Base-by-base conservation (phyloP, 1,140 invertebrate species). In the Solen grandis region DNA sequence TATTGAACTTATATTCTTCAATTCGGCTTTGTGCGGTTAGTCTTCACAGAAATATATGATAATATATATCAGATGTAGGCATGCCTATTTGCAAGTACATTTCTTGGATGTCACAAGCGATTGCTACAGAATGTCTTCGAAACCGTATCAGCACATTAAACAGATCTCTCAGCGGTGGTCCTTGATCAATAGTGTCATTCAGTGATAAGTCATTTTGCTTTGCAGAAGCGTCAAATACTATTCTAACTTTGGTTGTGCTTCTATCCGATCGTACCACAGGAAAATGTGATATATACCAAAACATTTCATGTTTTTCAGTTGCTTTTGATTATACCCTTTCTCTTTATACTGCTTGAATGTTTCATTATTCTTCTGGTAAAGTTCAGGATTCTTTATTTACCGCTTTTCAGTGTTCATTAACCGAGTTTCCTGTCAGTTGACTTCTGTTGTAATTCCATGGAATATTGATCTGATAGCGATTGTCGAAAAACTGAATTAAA, bases 161-260 rank as follows among this genome's bases (percentile, higher is more conserved):
- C 25, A 85, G 35, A 27, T 70, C 54, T 54, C 36, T 87, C 0
- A 93, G 52, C 62, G 88, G 86, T 13, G 93, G 91, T 1, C 88
- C 86, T 22, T 50, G 14, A 5, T 69, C 35, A 22, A 88, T 36
- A 22, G 60, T 13, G 27, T 83, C 69, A 62, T 81, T 46, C 41
- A 46, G n/a, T n/a, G n/a, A n/a, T n/a, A n/a, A n/a, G n/a, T n/a
- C n/a, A 10, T 77, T 46, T 29, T 5, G 22, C 19, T 69, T 76
- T 29, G 81, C 81, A 25, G 81, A 65, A 5, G 66, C 81, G 50
- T 82, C 81, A 22, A 68, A 76, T 5, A 82, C 72, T 3, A 76
- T 38, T 29, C 79, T 10, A 16, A 65, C 62, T 68, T 82, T 82
- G 2, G 79, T 76, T 52, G 79, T 82, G 4, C 33, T 5, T 29